Percentiles rank a stretch among this genome's conserved stretches.
phyloP scores from a whole-genome alignment of 2,113 vertebrate genomes.

The Malurus cyaneus region DNA sequence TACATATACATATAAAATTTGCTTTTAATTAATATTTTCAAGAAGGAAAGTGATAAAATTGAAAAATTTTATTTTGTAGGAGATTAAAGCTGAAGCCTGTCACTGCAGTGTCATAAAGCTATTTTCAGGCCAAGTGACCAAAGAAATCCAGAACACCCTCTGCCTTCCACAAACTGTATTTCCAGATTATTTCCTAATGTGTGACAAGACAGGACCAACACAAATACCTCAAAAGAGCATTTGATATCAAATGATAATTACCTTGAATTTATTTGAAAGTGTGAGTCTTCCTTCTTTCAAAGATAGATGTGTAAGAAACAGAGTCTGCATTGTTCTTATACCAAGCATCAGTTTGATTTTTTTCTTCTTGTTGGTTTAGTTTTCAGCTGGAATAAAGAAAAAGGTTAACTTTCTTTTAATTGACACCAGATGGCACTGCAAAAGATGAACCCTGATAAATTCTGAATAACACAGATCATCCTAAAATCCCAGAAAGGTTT shows the following conservation, averaged over 20 bases:
- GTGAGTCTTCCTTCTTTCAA: not conserved
- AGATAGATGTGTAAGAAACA: not conserved
- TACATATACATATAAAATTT: not conserved
- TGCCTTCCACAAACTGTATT: not conserved
- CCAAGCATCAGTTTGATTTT: not conserved
- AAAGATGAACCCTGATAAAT: not conserved
- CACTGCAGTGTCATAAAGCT: not conserved
- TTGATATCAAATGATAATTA: not conserved
- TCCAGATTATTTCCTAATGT: not conserved
- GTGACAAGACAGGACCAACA: not conserved
- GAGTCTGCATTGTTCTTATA: not conserved
- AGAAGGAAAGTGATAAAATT: not conserved
- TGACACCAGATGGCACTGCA: slow-evolving; percentile 53
- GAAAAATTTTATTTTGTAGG: not conserved
- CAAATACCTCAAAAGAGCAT: not conserved
- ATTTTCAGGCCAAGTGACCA: not conserved
- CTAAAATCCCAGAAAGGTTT: not conserved
- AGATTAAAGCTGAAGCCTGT: not conserved
- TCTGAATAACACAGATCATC: not conserved
- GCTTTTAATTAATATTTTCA: not conserved
- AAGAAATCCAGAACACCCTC: not conserved
- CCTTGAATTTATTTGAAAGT: not conserved
- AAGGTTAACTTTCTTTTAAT: not conserved
- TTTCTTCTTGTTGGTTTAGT: not conserved
- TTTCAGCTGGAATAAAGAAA: not conserved